Percentiles rank a stretch among this genome's conserved stretches.
phyloP scores from a whole-genome alignment of 2,113 vertebrate genomes.

The Cyanoramphus novaezelandiae region DNA sequence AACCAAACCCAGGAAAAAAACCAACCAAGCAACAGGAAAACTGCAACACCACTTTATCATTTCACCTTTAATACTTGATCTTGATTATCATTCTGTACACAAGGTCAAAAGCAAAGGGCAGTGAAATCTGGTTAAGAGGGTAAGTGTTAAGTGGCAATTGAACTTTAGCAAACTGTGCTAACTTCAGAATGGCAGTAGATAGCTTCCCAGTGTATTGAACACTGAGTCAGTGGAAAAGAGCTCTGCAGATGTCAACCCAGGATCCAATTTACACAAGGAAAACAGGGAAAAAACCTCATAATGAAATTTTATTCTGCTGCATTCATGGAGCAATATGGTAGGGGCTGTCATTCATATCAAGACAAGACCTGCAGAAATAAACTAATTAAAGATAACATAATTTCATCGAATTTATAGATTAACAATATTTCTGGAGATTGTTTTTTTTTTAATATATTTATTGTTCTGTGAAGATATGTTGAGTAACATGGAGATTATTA shows the following conservation, averaged over 20 bases:
- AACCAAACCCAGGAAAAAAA: too few relatives aligned
- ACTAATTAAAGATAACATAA: neutral
- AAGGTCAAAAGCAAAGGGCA: neutral
- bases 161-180: neutral
- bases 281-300: rapidly evolving
- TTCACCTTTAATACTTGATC: neutral
- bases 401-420: neutral
- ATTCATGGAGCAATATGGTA: neutral
- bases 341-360: neutral
- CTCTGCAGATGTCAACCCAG: rapidly evolving
- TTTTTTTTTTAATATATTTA: neutral
- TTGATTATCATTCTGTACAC: neutral
- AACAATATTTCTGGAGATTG: neutral
- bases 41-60: rapidly evolving
- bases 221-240: neutral
- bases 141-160: neutral
- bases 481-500: neutral
- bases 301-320: neutral
- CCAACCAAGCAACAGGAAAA: neutral
- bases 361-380: neutral
- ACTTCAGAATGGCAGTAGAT: neutral
- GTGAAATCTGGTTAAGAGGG: neutral
- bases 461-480: neutral
- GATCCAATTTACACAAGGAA: neutral
- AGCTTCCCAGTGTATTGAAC: neutral